A percentile compares a stretch with the other conserved stretches of the same genome.
Evolutionary conservation across 2,113 vertebrate species (phyloP).

Genomic region (Nipponia nippon): DNA sequence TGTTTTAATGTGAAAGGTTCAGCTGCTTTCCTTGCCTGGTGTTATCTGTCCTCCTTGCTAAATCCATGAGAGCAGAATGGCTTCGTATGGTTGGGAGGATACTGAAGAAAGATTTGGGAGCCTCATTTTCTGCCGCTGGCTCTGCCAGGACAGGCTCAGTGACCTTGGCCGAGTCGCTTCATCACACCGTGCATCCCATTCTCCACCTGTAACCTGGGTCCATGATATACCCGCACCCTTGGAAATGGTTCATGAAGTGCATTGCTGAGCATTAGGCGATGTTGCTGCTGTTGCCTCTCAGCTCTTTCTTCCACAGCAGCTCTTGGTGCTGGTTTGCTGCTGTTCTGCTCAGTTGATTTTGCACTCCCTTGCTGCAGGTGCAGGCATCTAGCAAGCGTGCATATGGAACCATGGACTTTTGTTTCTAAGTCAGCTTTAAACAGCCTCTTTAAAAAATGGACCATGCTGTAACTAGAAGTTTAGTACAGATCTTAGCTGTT

Average conservation of each 20-base stretch:
- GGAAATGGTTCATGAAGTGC: not conserved
- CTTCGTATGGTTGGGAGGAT: not conserved
- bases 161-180: not conserved
- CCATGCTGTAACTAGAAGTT: not conserved
- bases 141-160: not conserved
- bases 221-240: rapidly evolving
- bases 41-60: not conserved
- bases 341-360: not conserved
- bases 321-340: not conserved
- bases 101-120: not conserved
- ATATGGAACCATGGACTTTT: not conserved
- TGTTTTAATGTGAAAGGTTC: not conserved
- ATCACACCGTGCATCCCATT: rapidly evolving
- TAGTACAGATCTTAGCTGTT: not conserved
- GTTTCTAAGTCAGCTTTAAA: not conserved
- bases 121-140: not conserved
- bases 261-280: not conserved
- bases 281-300: not conserved
- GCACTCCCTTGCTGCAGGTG: not conserved
- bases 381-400: too few species aligned
- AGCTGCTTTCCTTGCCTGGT: not conserved
- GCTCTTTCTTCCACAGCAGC: not conserved
- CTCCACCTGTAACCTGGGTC: not conserved
- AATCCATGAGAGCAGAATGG: not conserved
- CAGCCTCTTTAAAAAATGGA: not conserved